Evolutionary conservation across 2,888 invertebrate genomes (phyloP).

Genomic region (Lepidochrysops patricia): DNA sequence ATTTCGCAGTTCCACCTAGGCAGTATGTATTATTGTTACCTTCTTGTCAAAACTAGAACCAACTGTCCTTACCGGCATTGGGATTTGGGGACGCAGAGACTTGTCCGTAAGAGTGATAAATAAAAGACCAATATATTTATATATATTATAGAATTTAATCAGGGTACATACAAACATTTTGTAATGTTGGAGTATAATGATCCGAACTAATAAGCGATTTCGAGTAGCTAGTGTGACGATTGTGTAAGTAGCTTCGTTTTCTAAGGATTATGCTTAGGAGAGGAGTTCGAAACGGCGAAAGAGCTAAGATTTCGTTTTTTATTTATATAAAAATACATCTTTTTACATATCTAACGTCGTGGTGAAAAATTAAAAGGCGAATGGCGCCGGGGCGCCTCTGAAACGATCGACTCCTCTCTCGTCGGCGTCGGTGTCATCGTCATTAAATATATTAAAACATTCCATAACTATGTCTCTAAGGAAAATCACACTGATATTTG

Average conservation of each 20-base stretch:
- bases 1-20: too few relatives aligned
- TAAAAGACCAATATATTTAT: constrained; percentile 54
- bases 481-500: constrained; percentile 69
- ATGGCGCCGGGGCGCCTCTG: constrained; percentile 25
- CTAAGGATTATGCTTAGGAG: constrained; percentile 43
- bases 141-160: constrained; percentile 73
- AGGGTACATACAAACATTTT: constrained; percentile 73
- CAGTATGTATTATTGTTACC: too few relatives aligned
- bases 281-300: constrained; percentile 42
- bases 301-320: constrained; percentile 21
- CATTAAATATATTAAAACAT: constrained; percentile 57
- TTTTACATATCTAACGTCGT: constrained; percentile 22
- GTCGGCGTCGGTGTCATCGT: constrained; percentile 30
- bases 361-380: constrained; percentile 15
- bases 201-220: constrained; percentile 71
- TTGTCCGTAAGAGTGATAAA: constrained; percentile 31
- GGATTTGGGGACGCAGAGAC: too few relatives aligned
- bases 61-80: too few relatives aligned
- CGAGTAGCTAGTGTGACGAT: constrained; percentile 62
- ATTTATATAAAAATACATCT: constrained; percentile 31
- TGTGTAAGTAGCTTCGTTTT: constrained; percentile 48
- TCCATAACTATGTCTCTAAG: constrained; percentile 59
- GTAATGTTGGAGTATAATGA: constrained; percentile 71
- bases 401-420: constrained; percentile 25
- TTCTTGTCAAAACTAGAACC: too few relatives aligned